These are phyloP conservation scores for Elgaria multicarinata DNA, from an alignment of 2,113 vertebrate genomes.

Conservation along the genomic window DNA sequence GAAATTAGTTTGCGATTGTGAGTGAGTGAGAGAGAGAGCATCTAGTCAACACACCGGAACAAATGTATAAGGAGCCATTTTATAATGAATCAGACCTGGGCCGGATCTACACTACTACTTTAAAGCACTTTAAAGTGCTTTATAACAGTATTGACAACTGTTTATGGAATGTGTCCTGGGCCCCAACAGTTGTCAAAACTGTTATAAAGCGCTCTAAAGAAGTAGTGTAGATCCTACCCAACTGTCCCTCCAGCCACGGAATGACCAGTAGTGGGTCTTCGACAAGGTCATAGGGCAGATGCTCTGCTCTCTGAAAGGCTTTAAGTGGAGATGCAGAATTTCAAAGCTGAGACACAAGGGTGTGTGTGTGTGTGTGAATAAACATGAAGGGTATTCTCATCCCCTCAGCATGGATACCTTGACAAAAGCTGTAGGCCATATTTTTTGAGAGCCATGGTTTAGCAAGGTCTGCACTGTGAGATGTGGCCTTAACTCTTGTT, in stretches of 20 bases:
- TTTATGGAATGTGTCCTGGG: too few species aligned
- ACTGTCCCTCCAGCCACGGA: neutral
- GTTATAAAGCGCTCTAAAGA: too few species aligned
- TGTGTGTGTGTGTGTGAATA: too few species aligned
- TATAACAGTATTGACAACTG: too few species aligned
- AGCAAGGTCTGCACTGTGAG: constrained; percentile 73
- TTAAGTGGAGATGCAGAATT: neutral
- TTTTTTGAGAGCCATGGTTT: constrained; percentile 76
- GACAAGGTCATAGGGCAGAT: neutral
- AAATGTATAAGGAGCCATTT: neutral
- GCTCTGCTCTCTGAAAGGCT: neutral
- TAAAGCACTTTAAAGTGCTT: too few species aligned
- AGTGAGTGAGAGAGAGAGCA: neutral
- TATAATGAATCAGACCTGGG: too few species aligned
- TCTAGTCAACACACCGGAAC: neutral
- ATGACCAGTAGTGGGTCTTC: neutral
- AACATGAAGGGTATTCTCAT: neutral
- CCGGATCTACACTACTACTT: too few species aligned
- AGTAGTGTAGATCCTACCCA: too few species aligned
- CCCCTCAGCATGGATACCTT: constrained; percentile 72
- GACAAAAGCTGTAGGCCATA: constrained; percentile 77
- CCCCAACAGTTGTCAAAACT: too few species aligned
- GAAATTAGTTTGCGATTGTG: too few species aligned
- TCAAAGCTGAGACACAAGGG: neutral
- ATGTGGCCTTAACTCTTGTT: constrained; percentile 53